Evolutionary conservation across 2,113 vertebrate species (phyloP).

Genomic region (Mustelus asterias): DNA sequence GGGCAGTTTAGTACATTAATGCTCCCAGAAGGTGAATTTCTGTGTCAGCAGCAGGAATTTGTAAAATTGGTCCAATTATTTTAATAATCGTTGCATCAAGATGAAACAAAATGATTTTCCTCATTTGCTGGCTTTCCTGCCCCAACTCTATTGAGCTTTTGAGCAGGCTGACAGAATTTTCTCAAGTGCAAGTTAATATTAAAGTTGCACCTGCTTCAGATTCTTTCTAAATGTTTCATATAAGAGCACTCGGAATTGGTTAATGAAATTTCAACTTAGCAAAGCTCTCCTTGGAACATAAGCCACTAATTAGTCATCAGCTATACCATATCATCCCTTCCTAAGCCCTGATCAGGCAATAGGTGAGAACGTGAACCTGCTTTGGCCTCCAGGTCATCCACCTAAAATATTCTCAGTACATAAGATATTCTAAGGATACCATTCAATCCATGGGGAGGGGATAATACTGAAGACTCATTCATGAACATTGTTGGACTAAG

Average conservation of each 20-base stretch:
- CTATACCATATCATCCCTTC: not conserved
- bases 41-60: not conserved
- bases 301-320: not conserved
- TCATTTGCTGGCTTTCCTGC: not conserved
- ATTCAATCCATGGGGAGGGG: not conserved
- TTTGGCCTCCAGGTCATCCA: not conserved
- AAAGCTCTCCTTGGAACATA: not conserved
- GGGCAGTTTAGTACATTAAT: not conserved
- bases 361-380: not conserved
- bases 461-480: not conserved
- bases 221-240: not conserved
- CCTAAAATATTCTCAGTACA: not conserved
- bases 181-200: not conserved
- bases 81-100: not conserved
- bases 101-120: not conserved
- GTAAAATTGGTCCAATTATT: not conserved
- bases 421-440: not conserved
- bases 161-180: not conserved
- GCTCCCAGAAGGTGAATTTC: not conserved
- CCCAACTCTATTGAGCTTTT: not conserved
- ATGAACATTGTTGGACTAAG: not conserved
- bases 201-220: not conserved
- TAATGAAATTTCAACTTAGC: not conserved
- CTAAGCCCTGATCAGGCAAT: not conserved
- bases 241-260: no score